Evolutionary conservation across 1,140 invertebrate genomes (phyloP).

Genomic region (Chironomus tepperi): DNA sequence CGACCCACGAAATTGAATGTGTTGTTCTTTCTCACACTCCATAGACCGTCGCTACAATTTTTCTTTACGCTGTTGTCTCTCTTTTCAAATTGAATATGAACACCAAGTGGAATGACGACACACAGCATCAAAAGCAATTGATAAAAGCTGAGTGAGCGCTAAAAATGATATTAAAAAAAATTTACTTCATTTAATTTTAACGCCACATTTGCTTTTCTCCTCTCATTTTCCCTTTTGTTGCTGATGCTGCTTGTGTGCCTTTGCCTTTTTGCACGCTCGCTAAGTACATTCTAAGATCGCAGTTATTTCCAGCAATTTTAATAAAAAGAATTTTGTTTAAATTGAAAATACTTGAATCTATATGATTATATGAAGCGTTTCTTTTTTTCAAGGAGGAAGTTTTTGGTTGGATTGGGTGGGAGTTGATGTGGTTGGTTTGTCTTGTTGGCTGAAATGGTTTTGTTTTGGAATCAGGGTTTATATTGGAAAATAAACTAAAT

Average conservation of each 20-base stretch:
- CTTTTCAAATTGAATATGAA: no score
- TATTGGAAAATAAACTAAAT: no score
- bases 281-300: constrained; percentile 22
- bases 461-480: no score
- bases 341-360: constrained; percentile 23
- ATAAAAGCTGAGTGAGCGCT: not conserved
- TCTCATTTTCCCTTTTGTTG: not conserved
- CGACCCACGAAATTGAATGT: no score
- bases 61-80: no score
- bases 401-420: no score
- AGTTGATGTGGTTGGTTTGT: no score
- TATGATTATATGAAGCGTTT: constrained; percentile 16
- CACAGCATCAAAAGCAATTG: not conserved
- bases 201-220: constrained; percentile 13
- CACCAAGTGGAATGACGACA: not conserved
- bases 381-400: not conserved
- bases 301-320: constrained; percentile 21
- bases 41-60: no score
- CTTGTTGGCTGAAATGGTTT: no score
- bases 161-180: constrained; percentile 17
- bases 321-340: constrained; percentile 24
- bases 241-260: not conserved
- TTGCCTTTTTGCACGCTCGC: not conserved
- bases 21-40: no score
- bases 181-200: constrained; percentile 24